Conservation (phyloP, 2,113 vertebrate species). For the Elgaria multicarinata region DNA sequence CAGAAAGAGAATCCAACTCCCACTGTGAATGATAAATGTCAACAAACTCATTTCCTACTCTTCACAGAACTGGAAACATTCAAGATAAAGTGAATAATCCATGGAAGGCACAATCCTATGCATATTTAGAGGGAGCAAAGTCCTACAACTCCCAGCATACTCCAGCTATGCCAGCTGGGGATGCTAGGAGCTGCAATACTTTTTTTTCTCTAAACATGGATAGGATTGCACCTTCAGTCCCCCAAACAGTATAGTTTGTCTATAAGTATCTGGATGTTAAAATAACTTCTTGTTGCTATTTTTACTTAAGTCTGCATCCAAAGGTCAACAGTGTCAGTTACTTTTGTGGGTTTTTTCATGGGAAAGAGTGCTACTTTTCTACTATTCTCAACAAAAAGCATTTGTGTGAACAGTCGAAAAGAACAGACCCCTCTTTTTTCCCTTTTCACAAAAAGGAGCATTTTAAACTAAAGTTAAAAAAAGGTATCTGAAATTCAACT, state of each 20-base stretch:
- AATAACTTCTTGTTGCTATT: not conserved
- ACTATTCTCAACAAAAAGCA: not conserved
- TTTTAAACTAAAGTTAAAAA: not conserved
- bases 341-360: not conserved
- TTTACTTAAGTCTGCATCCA: not conserved
- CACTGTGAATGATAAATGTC: conserved; percentile 15
- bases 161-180: too few relatives aligned
- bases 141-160: too few relatives aligned
- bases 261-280: not conserved
- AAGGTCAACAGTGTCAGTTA: not conserved
- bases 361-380: not conserved
- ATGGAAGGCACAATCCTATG: too few relatives aligned
- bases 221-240: too few relatives aligned
- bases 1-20: not conserved
- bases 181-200: too few relatives aligned
- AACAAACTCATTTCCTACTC: conserved; percentile 14
- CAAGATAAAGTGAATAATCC: not conserved
- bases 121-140: too few relatives aligned
- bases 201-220: too few relatives aligned
- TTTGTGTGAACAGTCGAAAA: not conserved
- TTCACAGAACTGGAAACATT: not conserved
- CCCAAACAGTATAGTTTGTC: not conserved
- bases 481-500: not conserved
- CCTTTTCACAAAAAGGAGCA: not conserved
- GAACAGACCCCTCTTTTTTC: not conserved